Evolutionary conservation across 2,113 vertebrate genomes (phyloP).

Genomic region (Perca fluviatilis): DNA sequence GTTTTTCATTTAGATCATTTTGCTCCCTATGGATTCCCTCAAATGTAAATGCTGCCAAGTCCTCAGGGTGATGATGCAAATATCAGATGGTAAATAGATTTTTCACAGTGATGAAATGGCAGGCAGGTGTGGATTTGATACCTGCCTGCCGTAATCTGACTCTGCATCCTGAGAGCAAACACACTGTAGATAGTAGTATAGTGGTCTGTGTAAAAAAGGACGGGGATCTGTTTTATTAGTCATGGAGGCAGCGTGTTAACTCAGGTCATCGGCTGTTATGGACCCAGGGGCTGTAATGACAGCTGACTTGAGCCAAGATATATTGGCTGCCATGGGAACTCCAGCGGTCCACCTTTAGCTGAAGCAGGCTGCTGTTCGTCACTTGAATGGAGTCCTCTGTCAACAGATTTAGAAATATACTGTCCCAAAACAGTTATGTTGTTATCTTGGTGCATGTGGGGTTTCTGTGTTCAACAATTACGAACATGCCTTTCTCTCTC

Average conservation of each 20-base stretch:
- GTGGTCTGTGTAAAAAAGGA: constrained; percentile 28
- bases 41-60: background rate
- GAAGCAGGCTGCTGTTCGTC: constrained; percentile 36
- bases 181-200: constrained; percentile 1
- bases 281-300: constrained; percentile 7
- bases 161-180: background rate
- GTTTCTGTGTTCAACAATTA: background rate
- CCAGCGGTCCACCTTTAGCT: constrained; percentile 12
- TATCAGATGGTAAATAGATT: background rate
- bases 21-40: background rate
- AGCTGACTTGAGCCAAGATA: constrained; percentile 22
- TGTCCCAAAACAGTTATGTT: background rate
- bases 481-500: background rate
- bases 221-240: constrained; percentile 62
- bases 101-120: constrained; percentile 3
- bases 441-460: background rate
- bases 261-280: constrained; percentile 47
- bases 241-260: constrained; percentile 48
- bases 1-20: constrained; percentile 21
- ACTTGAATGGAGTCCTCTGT: background rate
- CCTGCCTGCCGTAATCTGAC: background rate
- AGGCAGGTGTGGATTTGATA: constrained; percentile 36
- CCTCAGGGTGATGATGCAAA: background rate
- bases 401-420: background rate
- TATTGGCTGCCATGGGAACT: constrained; percentile 66